Evolutionary conservation across 2,113 vertebrate species (phyloP).

Genomic region (Pedionomus torquatus): DNA sequence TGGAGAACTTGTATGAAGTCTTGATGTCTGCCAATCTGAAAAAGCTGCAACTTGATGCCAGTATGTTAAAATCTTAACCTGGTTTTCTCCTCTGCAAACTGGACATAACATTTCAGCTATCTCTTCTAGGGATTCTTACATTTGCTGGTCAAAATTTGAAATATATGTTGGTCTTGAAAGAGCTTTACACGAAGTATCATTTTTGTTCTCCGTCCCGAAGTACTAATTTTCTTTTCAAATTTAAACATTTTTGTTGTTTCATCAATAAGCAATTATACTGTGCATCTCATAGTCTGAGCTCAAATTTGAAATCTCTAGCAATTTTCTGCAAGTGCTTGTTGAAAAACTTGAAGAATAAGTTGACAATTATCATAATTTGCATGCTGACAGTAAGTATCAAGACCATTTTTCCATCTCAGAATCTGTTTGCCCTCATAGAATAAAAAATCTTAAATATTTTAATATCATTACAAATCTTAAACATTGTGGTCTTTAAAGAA

Average conservation of each 20-base stretch:
- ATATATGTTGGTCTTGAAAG: neutral
- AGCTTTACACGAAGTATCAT: neutral
- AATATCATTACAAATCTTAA: neutral
- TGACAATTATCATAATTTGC: constrained; percentile 14
- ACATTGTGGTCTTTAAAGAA: neutral
- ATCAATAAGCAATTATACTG: neutral
- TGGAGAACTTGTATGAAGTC: neutral
- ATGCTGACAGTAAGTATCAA: neutral
- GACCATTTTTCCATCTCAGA: neutral
- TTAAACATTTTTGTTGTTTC: neutral
- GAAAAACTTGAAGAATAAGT: constrained; percentile 18
- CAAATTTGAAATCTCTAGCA: constrained; percentile 12
- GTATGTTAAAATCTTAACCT: neutral
- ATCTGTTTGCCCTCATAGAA: neutral
- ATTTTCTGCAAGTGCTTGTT: constrained; percentile 46
- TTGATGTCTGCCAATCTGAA: neutral
- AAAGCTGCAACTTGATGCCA: neutral
- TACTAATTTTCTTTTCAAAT: constrained; percentile 1
- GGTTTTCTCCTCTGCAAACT: neutral
- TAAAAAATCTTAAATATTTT: neutral
- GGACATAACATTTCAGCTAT: neutral
- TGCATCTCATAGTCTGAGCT: constrained; percentile 26
- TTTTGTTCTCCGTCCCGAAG: neutral
- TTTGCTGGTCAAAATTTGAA: neutral
- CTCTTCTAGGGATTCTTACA: neutral